phyloP scores from a whole-genome alignment of 2,797 vertebrate genomes.

The Nyctalus aviator region DNA sequence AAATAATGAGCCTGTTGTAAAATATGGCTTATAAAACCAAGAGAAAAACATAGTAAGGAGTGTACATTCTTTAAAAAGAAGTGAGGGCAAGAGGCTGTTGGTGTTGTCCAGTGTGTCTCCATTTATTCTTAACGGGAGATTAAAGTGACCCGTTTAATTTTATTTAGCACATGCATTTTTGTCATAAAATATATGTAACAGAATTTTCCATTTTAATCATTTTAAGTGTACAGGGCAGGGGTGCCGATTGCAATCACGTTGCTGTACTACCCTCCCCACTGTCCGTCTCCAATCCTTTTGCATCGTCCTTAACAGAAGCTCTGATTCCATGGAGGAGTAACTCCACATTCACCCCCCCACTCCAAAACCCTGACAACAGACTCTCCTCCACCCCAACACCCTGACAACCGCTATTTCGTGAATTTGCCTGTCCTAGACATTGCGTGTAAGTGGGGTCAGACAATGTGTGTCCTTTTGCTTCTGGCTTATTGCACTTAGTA shows the following conservation, averaged over 20 bases:
- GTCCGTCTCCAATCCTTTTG: accelerated
- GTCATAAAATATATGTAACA: background rate
- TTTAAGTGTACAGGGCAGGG: no score
- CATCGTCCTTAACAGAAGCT: background rate
- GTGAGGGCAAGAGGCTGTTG: background rate
- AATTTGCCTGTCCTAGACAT: background rate
- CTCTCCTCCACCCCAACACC: no score
- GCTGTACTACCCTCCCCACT: background rate
- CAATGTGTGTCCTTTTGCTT: background rate
- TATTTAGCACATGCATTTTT: background rate
- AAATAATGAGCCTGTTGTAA: constrained; percentile 37
- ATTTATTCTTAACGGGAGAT: background rate
- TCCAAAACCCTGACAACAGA: background rate
- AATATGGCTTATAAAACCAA: constrained; percentile 8
- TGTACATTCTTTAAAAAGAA: background rate
- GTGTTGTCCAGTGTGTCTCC: background rate
- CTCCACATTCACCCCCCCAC: background rate
- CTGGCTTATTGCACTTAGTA: background rate
- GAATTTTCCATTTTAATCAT: background rate
- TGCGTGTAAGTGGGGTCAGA: background rate
- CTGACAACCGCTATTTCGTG: background rate
- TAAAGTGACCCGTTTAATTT: background rate
- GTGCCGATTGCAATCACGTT: background rate
- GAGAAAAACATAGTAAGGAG: background rate
- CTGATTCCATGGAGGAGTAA: background rate